phyloP scores from a whole-genome alignment of 1,140 invertebrate genomes.

The Lepidotrigona ventralis region DNA sequence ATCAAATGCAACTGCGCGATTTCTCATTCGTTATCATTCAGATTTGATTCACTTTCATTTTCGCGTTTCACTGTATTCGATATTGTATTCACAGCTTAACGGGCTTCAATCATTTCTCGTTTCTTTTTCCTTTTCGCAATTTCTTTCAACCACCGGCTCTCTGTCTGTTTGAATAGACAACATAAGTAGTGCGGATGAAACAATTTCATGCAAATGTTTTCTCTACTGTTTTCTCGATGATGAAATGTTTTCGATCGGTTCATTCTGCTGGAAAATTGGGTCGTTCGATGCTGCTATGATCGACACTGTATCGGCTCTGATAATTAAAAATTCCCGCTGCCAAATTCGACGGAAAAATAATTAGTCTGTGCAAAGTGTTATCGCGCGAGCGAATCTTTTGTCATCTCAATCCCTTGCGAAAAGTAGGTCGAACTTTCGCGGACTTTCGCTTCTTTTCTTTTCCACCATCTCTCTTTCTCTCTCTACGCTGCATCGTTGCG shows the following conservation, averaged over 20 bases:
- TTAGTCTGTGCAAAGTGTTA: slow-evolving; percentile 31
- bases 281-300: background rate
- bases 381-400: slow-evolving; percentile 47
- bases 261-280: background rate
- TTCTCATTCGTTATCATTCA: background rate
- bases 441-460: background rate
- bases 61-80: background rate
- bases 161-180: background rate
- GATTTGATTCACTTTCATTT: background rate
- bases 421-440: slow-evolving; percentile 61
- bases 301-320: background rate
- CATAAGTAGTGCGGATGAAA: background rate
- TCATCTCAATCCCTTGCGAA: slow-evolving; percentile 26
- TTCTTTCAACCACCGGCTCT: background rate
- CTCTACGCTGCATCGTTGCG: slow-evolving; percentile 17
- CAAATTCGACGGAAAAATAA: slow-evolving; percentile 19
- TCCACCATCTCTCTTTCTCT: background rate
- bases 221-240: background rate
- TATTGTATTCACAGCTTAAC: background rate
- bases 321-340: slow-evolving; percentile 37
- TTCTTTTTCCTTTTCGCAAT: background rate
- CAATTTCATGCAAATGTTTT: background rate
- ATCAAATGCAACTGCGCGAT: background rate
- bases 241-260: background rate
- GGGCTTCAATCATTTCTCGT: background rate